Conservation (phyloP, 2,113 vertebrate species). For the Gnathonemus echidnorhynchus region DNA sequence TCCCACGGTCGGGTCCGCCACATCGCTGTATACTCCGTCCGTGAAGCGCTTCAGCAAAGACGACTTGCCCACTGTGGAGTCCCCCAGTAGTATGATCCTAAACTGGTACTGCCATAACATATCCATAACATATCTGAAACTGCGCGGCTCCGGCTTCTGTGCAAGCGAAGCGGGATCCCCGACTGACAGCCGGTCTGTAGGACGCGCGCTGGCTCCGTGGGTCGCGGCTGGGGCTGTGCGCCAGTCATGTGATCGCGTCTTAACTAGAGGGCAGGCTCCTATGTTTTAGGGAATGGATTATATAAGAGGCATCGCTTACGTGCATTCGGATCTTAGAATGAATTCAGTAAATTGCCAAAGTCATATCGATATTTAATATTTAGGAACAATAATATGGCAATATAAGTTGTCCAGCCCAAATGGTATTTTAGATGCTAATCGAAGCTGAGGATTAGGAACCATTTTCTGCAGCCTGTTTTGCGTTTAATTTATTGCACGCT, state of each 20-base stretch:
- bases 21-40: slow-evolving; percentile 58
- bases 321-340: neutral
- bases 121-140: slow-evolving; percentile 65
- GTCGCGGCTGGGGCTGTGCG: neutral
- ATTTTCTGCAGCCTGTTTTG: neutral
- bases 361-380: neutral
- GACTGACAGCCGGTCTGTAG: slow-evolving; percentile 37
- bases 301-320: neutral
- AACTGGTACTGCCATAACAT: slow-evolving; percentile 75
- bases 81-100: slow-evolving; percentile 70
- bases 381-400: neutral
- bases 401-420: neutral
- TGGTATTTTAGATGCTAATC: neutral
- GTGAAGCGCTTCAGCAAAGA: slow-evolving; percentile 73
- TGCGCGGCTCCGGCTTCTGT: neutral
- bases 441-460: neutral
- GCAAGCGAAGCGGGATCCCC: neutral
- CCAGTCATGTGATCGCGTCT: slow-evolving; percentile 50
- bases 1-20: slow-evolving; percentile 66
- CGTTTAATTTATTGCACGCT: neutral
- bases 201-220: slow-evolving; percentile 2
- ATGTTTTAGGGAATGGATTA: neutral
- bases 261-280: neutral
- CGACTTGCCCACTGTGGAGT: slow-evolving; percentile 75
- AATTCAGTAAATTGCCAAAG: neutral